Conservation (phyloP, 2,797 vertebrate species). For the Intellagama lesueurii region DNA sequence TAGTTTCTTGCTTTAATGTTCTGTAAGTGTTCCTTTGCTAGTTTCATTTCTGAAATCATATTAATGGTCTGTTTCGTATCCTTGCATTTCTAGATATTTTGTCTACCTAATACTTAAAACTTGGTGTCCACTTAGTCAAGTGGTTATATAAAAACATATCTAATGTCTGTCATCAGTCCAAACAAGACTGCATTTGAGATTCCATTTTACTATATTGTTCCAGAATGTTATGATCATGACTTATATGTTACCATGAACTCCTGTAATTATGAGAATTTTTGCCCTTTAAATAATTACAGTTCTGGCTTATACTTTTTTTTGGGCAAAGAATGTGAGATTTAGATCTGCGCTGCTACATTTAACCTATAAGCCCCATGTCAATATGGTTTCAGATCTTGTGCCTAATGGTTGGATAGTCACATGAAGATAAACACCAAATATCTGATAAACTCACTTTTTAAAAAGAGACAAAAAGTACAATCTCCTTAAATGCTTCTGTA, state of each 20-base stretch:
- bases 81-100: not conserved
- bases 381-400: not conserved
- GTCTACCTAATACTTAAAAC: not conserved
- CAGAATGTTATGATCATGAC: not conserved
- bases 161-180: not conserved
- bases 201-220: not conserved
- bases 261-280: not conserved
- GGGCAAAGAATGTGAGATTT: not conserved
- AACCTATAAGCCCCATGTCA: not conserved
- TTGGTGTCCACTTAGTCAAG: not conserved
- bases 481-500: not conserved
- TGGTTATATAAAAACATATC: not conserved
- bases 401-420: not conserved
- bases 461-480: not conserved
- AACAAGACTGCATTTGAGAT: not conserved
- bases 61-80: not conserved
- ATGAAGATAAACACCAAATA: not conserved
- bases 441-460: slow-evolving; percentile 10
- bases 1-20: slow-evolving; percentile 26
- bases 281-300: not conserved
- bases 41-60: not conserved
- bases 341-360: not conserved
- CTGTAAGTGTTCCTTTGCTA: slow-evolving; percentile 13
- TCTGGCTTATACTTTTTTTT: not conserved
- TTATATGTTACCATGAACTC: not conserved